phyloP scores from a whole-genome alignment of 2,888 invertebrate genomes.

The Fragum whitleyi region DNA sequence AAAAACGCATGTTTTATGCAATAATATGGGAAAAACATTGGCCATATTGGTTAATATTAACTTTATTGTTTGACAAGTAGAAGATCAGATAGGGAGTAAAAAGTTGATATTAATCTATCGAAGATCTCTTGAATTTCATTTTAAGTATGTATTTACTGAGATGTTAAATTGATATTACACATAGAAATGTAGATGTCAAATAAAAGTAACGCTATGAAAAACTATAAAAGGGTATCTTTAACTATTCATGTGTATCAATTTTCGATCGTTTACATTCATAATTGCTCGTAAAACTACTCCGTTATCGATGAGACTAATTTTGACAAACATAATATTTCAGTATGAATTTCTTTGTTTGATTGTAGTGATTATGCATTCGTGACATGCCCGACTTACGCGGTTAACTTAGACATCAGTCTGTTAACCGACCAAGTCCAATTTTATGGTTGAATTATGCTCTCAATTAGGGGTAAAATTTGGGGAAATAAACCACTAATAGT shows the following conservation, averaged over 20 bases:
- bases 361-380: conserved; percentile 15
- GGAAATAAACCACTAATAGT: not conserved
- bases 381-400: conserved; percentile 18
- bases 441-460: conserved; percentile 30
- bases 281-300: conserved; percentile 11
- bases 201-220: not conserved
- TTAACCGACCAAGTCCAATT: conserved; percentile 36
- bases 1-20: too few relatives aligned
- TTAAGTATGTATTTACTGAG: too few relatives aligned
- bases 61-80: too few relatives aligned
- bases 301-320: conserved; percentile 13
- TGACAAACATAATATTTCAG: conserved; percentile 10
- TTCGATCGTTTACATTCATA: not conserved
- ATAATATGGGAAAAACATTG: too few relatives aligned
- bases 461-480: conserved; percentile 44
- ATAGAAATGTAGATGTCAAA: not conserved
- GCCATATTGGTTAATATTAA: too few relatives aligned
- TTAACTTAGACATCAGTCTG: conserved; percentile 17
- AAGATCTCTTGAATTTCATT: too few relatives aligned
- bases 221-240: not conserved
- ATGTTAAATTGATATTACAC: too few relatives aligned
- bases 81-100: too few relatives aligned
- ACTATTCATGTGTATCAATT: conserved; percentile 13
- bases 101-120: too few relatives aligned
- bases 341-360: conserved; percentile 20